These are phyloP conservation scores for Pollimyrus isidori DNA, from an alignment of 2,113 vertebrate species.

Conservation along the genomic window DNA sequence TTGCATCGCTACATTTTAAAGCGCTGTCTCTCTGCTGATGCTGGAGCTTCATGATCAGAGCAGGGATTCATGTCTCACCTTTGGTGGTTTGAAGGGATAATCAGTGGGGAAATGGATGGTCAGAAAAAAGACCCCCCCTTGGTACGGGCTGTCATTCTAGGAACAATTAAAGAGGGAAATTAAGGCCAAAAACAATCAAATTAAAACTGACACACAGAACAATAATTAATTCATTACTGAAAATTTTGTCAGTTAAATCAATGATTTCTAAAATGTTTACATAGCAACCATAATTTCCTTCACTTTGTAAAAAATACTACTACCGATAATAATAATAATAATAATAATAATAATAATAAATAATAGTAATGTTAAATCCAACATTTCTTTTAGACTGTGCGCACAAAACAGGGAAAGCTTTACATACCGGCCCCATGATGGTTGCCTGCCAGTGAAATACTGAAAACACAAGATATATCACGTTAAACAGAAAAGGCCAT, in stretches of 20 bases:
- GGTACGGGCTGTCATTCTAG: constrained; percentile 72
- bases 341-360: not conserved
- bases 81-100: constrained; percentile 74
- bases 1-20: constrained; percentile 9
- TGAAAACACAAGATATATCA: constrained; percentile 36
- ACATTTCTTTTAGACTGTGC: not conserved
- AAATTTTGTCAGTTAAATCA: not conserved
- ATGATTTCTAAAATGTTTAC: not conserved
- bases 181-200: not conserved
- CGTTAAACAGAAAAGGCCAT: not conserved
- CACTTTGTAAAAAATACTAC: not conserved
- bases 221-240: not conserved
- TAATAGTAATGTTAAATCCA: not conserved
- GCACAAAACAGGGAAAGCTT: not conserved
- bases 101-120: constrained; percentile 75
- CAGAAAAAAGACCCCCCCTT: constrained; percentile 72
- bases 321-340: too few relatives aligned
- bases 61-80: constrained; percentile 46
- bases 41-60: not conserved
- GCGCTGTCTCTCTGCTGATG: not conserved
- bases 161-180: not conserved
- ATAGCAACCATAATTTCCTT: not conserved
- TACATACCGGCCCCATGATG: constrained; percentile 73
- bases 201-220: not conserved
- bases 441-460: constrained; percentile 76